Evolutionary conservation across 1,140 invertebrate genomes (phyloP).

Genomic region (Heliothis subflexa): DNA sequence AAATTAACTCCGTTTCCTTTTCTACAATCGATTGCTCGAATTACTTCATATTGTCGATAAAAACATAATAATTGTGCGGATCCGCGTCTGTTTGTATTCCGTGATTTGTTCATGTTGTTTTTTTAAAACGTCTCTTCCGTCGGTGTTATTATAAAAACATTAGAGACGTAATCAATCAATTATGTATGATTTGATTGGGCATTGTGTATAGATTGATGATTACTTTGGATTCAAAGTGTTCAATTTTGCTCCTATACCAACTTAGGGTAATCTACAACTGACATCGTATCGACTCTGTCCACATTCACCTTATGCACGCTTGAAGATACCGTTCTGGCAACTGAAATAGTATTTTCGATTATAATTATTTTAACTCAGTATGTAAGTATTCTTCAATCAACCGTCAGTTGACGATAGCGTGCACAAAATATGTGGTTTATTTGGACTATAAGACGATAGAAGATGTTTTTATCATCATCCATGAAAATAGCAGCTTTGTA

Average conservation of each 20-base stretch:
- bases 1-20: conserved; percentile 47
- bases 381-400: no score
- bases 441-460: no score
- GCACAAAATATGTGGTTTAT: no score
- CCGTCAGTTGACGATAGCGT: no score
- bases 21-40: conserved; percentile 50
- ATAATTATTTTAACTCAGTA: no score
- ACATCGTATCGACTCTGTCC: no score
- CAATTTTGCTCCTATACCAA: background rate
- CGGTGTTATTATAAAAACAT: conserved; percentile 11
- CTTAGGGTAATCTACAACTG: no score
- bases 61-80: conserved; percentile 32
- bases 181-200: background rate
- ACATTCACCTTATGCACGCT: no score
- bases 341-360: no score
- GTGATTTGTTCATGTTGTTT: conserved; percentile 21
- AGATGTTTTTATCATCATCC: no score
- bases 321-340: no score
- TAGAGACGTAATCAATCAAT: background rate
- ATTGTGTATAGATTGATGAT: background rate
- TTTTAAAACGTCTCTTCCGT: conserved; percentile 31
- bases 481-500: no score
- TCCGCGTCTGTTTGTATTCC: conserved; percentile 34
- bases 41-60: conserved; percentile 48
- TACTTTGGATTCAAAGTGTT: background rate